These are phyloP conservation scores for Dromiciops gliroides DNA, from an alignment of 2,113 vertebrate genomes.

Conservation along the genomic window DNA sequence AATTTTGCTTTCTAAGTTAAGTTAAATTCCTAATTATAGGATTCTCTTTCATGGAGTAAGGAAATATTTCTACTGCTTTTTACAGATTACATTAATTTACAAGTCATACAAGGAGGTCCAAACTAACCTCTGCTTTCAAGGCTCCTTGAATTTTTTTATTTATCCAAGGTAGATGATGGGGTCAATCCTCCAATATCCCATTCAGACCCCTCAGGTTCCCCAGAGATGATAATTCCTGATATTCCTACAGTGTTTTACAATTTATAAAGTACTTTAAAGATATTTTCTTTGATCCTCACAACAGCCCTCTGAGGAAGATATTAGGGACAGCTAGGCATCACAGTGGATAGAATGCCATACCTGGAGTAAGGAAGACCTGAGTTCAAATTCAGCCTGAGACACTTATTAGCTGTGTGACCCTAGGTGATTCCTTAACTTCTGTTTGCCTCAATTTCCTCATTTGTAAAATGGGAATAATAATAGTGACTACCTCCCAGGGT, in stretches of 20 bases:
- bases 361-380: background rate
- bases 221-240: background rate
- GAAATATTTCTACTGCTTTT: background rate
- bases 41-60: background rate
- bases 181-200: background rate
- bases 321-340: background rate
- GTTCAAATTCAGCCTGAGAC: background rate
- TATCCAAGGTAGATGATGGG: background rate
- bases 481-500: background rate
- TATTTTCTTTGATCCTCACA: background rate
- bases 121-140: background rate
- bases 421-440: background rate
- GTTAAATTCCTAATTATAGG: background rate
- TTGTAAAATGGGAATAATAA: background rate
- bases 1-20: conserved; percentile 24
- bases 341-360: background rate
- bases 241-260: background rate
- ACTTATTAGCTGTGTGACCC: background rate
- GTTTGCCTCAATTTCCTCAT: background rate
- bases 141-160: background rate
- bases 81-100: background rate
- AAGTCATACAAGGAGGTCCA: background rate
- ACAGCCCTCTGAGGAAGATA: background rate
- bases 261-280: background rate
- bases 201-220: background rate